A percentile compares a stretch with the other conserved stretches of the same genome.
Evolutionary conservation across 2,888 invertebrate species (phyloP).

Genomic region (Euzophera pinguis): DNA sequence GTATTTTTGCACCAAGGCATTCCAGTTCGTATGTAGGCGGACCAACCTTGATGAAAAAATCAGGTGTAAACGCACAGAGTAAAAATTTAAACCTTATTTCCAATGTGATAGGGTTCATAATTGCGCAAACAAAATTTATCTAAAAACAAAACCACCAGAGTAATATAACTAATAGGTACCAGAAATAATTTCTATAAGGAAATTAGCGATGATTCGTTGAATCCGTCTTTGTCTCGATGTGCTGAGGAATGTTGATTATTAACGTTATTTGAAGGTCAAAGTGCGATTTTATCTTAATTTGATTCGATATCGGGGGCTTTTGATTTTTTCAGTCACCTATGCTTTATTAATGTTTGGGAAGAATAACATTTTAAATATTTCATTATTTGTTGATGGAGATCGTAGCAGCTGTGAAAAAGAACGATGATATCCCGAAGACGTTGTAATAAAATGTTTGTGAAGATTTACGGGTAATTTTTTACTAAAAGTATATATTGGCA

Average conservation of each 20-base stretch:
- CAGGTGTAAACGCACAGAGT: neutral
- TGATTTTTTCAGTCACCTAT: neutral
- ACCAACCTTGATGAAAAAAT: constrained; percentile 2
- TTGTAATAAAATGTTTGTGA: too few species aligned
- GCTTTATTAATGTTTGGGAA: too few species aligned
- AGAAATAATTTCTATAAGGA: neutral
- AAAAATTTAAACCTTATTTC: neutral
- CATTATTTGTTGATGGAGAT: too few species aligned
- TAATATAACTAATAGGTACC: too few species aligned
- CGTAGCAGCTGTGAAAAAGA: too few species aligned
- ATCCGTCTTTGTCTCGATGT: neutral
- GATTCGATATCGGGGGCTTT: neutral
- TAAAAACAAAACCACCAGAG: too few species aligned
- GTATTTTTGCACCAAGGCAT: constrained; percentile 9
- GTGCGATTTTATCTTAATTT: neutral
- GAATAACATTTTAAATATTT: too few species aligned
- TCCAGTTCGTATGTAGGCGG: constrained; percentile 7
- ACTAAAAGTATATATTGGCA: too few species aligned
- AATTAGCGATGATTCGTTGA: constrained; percentile 4
- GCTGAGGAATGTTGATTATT: constrained; percentile 4
- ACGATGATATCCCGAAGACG: too few species aligned
- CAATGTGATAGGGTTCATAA: too few species aligned
- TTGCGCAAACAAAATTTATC: too few species aligned
- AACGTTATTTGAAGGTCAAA: neutral
- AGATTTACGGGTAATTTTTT: too few species aligned